Evolutionary conservation across 2,888 invertebrate genomes (phyloP), one percentile per base, ranked within the genome.

Genomic region (Litoditis marina): DNA sequence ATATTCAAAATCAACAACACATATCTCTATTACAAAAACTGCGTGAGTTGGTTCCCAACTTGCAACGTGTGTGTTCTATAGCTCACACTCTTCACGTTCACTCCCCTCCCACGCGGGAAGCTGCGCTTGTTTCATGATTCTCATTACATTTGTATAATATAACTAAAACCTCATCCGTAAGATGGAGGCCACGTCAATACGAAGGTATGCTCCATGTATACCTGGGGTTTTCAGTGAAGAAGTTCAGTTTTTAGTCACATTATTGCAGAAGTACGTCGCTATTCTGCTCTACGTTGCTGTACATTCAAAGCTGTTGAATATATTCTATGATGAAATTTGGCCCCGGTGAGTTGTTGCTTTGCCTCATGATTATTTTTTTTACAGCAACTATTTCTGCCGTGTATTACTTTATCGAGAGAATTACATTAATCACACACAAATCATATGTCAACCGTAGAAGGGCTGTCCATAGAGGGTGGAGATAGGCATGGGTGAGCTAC

Each of bases 281-380:
- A 68, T 78, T 0, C 66, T 80, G 22, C 61, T 78, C 1, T 63
- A 68, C 34, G 69, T 76, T 4, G 74, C 74, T 44, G 59, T 77
- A 3, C 49, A 51, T 25, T 68, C 61, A 16, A 55, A 32, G 19
- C 52, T 66, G 2, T 47, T 64, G 6, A 55, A 59, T 16, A 47
- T 68, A 34, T 39, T 89, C 22, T 89, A 88, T 84, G 86, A 87
- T 42, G 87, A 88, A 66, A 84, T 89, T 16, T 89, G 89, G 86
- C 89, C 89, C 67, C 84, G 82, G 2, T 88, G 88, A 53, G 84
- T 28, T 27, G 4, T 5, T 8, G 19, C 28, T 16, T 30, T n/a
- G 27, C 11, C 28, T 30, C n/a, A 19, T 30, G 27, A 51, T 2
- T 13, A 1, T 39, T 39, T 39, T 39, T 39, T 39, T 39, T 39